phyloP scores from a whole-genome alignment of 2,888 invertebrate genomes.

The Acrobeloides nanus region DNA sequence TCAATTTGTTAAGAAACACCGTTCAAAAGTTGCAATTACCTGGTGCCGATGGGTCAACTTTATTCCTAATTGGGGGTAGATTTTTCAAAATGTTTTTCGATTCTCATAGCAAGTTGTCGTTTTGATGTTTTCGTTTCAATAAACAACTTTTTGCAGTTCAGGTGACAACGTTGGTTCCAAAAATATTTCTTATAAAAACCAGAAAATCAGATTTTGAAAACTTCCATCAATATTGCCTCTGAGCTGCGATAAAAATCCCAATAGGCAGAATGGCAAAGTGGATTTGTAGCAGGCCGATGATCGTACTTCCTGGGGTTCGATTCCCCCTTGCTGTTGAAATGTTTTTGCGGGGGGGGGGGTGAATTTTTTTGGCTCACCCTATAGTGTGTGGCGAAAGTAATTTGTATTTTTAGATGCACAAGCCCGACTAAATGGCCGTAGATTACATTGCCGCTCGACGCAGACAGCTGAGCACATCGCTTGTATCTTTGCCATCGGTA shows the following conservation, averaged over 20 bases:
- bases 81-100: neutral
- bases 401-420: constrained; percentile 46
- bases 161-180: no score
- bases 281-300: no score
- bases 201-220: no score
- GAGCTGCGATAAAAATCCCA: no score
- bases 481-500: constrained; percentile 57
- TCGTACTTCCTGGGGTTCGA: no score
- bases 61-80: constrained; percentile 51
- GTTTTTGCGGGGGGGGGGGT: no score
- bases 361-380: no score
- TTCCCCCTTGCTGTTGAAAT: no score
- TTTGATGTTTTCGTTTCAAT: neutral
- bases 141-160: neutral
- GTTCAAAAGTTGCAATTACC: constrained; percentile 53
- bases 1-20: constrained; percentile 52
- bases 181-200: no score
- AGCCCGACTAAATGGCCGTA: constrained; percentile 48
- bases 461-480: constrained; percentile 58
- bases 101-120: neutral
- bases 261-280: no score
- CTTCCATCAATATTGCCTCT: no score
- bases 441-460: constrained; percentile 50
- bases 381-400: no score
- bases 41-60: constrained; percentile 44